Base-by-base conservation (phyloP, 37 sponge, comb jelly and placozoan species). In the Amphimedon queenslandica region DNA sequence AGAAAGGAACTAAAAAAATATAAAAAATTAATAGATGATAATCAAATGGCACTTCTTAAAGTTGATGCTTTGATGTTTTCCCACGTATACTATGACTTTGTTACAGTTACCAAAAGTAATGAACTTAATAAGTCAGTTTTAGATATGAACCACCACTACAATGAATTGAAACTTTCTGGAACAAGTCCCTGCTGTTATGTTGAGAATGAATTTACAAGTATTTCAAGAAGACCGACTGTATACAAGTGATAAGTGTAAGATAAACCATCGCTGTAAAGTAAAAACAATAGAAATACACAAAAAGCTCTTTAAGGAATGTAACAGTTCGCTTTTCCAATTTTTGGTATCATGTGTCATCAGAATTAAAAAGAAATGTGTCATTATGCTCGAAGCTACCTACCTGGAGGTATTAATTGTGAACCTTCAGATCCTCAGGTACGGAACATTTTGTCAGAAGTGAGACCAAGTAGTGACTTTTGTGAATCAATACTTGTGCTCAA, bases 11-110 rank as follows among this genome's bases (percentile, higher is more conserved):
- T 47, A 67, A 72, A 34, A 10, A 58, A 69, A 21, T 78, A 69
- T 35, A 4, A 21, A 1, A 78, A 77, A 56, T 37, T 66, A 2
- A 67, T 61, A 23, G 60, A 56, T 38, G 11, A 64, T 34, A 57
- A 51, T 0, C 53, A 71, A 61, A 0, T 80, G 5, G 31, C 57
- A 5, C 6, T 6, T 51, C 38, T 80, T 23, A 80, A 72, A 72
- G 73, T 67, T 35, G 81, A 80, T 72, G 73, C 66, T n/a, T 29
- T 80, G 1, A 71, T 80, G 73, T 80, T 80, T 35, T 36, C 71
- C 40, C 67, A 64, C 63, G 67, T 80, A 27, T 80, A 80, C 64
- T 72, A 72, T 64, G 81, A 80, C 35, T 51, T 80, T 2, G 31
- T 72, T 40, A 64, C 37, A 23, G 28, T 80, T 20, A 66, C 66